Evolutionary conservation across 2,113 vertebrate genomes (phyloP), one percentile per base, ranked within the genome.

Genomic region (Hoplias malabaricus): DNA sequence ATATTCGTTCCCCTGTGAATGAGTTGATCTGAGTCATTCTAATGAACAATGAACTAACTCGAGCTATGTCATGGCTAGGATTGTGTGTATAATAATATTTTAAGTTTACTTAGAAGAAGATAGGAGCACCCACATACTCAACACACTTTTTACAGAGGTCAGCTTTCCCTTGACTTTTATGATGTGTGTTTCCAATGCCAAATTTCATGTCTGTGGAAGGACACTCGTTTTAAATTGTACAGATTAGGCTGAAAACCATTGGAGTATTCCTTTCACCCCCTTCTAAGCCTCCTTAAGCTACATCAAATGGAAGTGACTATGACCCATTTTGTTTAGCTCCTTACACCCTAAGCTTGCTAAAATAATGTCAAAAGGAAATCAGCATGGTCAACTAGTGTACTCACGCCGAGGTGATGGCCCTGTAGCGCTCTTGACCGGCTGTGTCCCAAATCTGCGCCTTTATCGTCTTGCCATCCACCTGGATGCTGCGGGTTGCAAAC

Each of bases 391-490:
- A 7, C 62, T 43, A 5, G 10, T 1, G 46, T 23, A 90, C 97
- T 95, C 89, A 99, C 97, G 96, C 96, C 0, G 96, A 98, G 67
- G 96, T 99, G 88, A 99, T 99, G 93, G 97, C 97, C 0, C 97
- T 93, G 92, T 99, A 99, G 84, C 97, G 94, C 82, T 99, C 97
- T 89, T 99, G 97, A 13, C 97, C 97, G 0, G 97, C 97, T 0
- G 97, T 99, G 78, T 99, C 97, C 97, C 97, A 99, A 90, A 99
- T 99, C 94, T 99, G 97, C 0, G 97, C 97, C 86, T 99, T 99
- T 92, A 99, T 98, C 72, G 96, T 99, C 93, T 99, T 99, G 82
- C 96, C 93, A 1, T 98, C 97, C 87, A 99, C 97, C 88, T 99
- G 97, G 86, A 99, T 99, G 92, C 96, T 98, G 82, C 97, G 93